A percentile compares a stretch with the other conserved stretches of the same genome.
phyloP scores from a whole-genome alignment of 1,140 invertebrate genomes.

The Drosophila chauvacae region DNA sequence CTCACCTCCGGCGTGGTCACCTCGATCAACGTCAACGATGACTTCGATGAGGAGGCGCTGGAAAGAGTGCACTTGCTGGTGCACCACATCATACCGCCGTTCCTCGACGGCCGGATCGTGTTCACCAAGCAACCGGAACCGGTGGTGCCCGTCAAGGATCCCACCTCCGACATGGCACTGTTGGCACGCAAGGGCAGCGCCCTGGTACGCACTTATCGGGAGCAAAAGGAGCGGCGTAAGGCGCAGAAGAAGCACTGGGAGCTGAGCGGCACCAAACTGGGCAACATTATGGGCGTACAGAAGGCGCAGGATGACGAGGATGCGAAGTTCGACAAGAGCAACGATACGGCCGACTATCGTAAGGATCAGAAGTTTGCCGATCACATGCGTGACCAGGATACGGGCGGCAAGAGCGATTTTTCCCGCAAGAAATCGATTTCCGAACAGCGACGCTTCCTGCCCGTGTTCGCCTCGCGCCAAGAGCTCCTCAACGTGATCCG shows the following conservation, averaged over 20 bases:
- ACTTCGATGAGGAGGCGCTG: slow-evolving; percentile 96
- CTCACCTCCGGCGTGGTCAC: slow-evolving; percentile 97
- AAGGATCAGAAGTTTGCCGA: slow-evolving; percentile 98
- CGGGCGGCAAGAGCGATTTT: slow-evolving; percentile 94
- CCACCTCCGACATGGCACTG: slow-evolving; percentile 98
- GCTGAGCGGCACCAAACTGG: slow-evolving; percentile 97
- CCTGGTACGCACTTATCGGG: slow-evolving; percentile 94
- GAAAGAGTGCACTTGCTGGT: slow-evolving; percentile 97
- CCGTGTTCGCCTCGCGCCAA: slow-evolving; percentile 98
- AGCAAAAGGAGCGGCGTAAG: slow-evolving; percentile 97
- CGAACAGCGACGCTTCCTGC: slow-evolving; percentile 96
- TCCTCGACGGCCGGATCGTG: slow-evolving; percentile 98
- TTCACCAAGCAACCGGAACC: slow-evolving; percentile 99
- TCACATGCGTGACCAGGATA: slow-evolving; percentile 90
- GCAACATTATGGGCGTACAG: slow-evolving; percentile 98
- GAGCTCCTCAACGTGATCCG: slow-evolving; percentile 96
- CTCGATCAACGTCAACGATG: slow-evolving; percentile 94
- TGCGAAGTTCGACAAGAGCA: slow-evolving; percentile 86
- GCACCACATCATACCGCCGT: slow-evolving; percentile 99
- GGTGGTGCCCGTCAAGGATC: slow-evolving; percentile 95
- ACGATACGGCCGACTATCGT: slow-evolving; percentile 90
- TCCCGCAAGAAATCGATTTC: slow-evolving; percentile 93
- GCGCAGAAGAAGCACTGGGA: slow-evolving; percentile 99
- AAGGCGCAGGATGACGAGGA: slow-evolving; percentile 92
- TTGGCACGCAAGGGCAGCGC: slow-evolving; percentile 98